Evolutionary conservation across 2,888 invertebrate genomes (phyloP).

Genomic region (Psococerastis gibbosa): DNA sequence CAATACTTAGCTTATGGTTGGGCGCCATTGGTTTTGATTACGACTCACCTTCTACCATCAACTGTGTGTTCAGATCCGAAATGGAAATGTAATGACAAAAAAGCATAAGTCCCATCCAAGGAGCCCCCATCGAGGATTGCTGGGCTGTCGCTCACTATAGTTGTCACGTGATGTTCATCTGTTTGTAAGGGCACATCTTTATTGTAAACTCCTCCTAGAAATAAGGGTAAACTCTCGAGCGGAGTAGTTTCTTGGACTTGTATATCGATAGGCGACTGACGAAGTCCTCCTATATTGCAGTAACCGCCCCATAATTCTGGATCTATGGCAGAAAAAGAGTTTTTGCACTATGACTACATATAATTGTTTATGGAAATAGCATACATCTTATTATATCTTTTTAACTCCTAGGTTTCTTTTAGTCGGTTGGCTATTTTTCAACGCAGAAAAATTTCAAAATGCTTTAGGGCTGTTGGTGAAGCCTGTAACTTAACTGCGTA

Average conservation of each 20-base stretch:
- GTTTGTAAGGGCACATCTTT: background rate
- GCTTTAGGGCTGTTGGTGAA: no score
- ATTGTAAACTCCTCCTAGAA: background rate
- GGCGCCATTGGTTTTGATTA: background rate
- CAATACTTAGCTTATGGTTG: no score
- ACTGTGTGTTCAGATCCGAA: constrained; percentile 72
- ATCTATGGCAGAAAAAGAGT: no score
- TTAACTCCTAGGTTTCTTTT: no score
- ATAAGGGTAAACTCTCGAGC: background rate
- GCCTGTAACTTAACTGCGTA: no score
- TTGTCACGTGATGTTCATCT: background rate
- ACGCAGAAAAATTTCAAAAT: no score
- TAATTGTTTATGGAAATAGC: no score
- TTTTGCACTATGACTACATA: no score
- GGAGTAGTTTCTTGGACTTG: background rate
- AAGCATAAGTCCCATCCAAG: constrained; percentile 39
- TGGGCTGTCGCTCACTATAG: background rate
- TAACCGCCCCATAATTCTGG: background rate
- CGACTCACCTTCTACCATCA: constrained; percentile 42
- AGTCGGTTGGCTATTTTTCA: no score
- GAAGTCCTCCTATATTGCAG: background rate
- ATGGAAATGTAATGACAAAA: constrained; percentile 65
- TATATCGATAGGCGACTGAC: background rate
- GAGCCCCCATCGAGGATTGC: background rate
- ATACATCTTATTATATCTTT: no score